phyloP scores from a whole-genome alignment of 1,140 invertebrate genomes.

The Heliconius melpomene region DNA sequence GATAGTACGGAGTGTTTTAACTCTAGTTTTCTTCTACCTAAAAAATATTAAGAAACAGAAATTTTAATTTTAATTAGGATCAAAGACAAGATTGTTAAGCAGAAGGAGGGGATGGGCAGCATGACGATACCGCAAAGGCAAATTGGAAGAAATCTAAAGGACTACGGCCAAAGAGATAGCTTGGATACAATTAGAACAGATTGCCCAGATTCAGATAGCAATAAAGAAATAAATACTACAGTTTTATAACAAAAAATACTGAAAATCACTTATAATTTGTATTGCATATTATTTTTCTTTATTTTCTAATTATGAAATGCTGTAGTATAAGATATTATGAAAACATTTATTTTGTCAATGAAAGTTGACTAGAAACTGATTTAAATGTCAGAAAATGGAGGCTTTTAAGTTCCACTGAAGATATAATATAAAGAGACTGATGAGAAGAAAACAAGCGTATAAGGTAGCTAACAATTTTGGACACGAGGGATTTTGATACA shows the following conservation, averaged over 20 bases:
- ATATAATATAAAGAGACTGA: background rate
- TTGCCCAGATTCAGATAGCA: slow-evolving; percentile 43
- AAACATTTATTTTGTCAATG: background rate
- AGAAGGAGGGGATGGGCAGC: slow-evolving; percentile 31
- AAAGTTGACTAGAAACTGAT: background rate
- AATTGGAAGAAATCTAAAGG: slow-evolving; percentile 34
- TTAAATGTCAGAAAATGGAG: background rate
- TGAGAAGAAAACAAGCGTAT: background rate
- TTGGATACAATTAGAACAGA: slow-evolving; percentile 54
- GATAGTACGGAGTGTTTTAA: too few relatives aligned
- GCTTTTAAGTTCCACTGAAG: background rate
- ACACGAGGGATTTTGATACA: background rate
- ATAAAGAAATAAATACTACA: slow-evolving; percentile 41
- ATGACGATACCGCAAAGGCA: slow-evolving; percentile 25
- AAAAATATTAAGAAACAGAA: slow-evolving; percentile 20
- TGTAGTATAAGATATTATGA: background rate
- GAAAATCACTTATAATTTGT: background rate
- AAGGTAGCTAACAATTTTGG: background rate
- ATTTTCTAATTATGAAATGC: background rate
- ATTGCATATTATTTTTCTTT: background rate
- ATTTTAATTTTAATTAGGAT: slow-evolving; percentile 56
- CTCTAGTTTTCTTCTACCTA: too few relatives aligned
- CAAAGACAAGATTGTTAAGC: slow-evolving; percentile 51
- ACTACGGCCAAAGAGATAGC: slow-evolving; percentile 51
- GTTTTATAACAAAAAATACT: slow-evolving; percentile 35